A percentile compares a stretch with the other conserved stretches of the same genome.
Conservation (phyloP, 2,888 invertebrate species). For the Bimastos eiseni region DNA sequence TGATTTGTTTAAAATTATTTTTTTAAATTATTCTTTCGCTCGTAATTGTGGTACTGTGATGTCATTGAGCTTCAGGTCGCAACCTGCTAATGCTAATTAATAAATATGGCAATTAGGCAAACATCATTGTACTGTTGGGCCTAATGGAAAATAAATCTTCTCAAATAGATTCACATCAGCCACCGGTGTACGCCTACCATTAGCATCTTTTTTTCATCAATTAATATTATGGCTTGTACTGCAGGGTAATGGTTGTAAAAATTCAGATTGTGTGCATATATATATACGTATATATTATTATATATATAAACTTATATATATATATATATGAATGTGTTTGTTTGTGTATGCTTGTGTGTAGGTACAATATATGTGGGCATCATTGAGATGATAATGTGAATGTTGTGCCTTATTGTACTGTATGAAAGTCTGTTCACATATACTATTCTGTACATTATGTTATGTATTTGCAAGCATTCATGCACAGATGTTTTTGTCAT, state of each 20-base stretch:
- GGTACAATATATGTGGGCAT: neutral
- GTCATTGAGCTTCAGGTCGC: neutral
- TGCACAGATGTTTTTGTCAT: neutral
- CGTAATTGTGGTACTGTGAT: neutral
- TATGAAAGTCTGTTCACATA: neutral
- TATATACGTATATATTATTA: too few species aligned
- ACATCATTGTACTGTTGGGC: neutral
- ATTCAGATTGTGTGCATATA: neutral
- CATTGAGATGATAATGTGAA: neutral
- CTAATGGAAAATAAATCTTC: neutral
- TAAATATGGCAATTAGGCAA: neutral
- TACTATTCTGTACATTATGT: neutral
- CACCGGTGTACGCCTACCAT: too few species aligned
- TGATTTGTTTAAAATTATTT: neutral
- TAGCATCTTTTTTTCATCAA: too few species aligned
- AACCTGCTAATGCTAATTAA: neutral
- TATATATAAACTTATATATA: neutral
- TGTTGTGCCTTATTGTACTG: neutral
- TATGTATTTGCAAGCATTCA: neutral
- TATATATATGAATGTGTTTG: neutral
- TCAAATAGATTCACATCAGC: neutral
- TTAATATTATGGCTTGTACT: neutral
- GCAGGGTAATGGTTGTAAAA: neutral
- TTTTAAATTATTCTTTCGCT: neutral
- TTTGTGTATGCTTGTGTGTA: neutral